Evolutionary conservation across 2,113 vertebrate species (phyloP), one percentile per base, ranked within the genome.

Genomic region (Oncorhynchus mykiss): DNA sequence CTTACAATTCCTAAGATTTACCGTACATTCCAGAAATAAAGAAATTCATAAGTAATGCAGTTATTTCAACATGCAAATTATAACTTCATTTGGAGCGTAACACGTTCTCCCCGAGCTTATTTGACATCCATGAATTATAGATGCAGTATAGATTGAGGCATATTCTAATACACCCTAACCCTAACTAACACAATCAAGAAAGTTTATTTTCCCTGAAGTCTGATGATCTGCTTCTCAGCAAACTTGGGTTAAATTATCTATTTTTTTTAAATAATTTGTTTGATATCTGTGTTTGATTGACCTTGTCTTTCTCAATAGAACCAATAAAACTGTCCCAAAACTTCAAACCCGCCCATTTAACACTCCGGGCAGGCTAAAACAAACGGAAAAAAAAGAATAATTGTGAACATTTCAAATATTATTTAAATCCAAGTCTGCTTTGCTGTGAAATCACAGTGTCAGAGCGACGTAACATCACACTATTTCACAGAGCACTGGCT

Each of bases 401-500:
- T 13, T 54, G 14, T 9, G 51, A 54, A 54, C 3, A 54, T 54
- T 54, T 54, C 51, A 54, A 18, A 18, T 54, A 18, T 14, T 5
- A 54, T 54, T 54, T 5, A 4, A 16, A 54, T 54, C 14, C 49
- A 54, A 3, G 14, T 62, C 59, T n/a, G 20, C 16, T 60, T 22
- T 1, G 54, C 65, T 48, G 73, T 27, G 71, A 78, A 86, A 90
- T 83, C 31, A 70, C 83, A 83, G 80, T 81, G 76, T 88, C 87
- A 85, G 67, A 74, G 74, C 51, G 16, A 18, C 51, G 85, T 11
- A 83, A 54, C 74, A 75, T 78, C 67, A 77, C 64, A 67, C 73
- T 80, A 16, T 49, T 85, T 82, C 75, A 72, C 74, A 12, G 71
- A 67, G 71, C 20, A 78, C 75, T 6, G 70, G 70, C 81, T 75